These are phyloP conservation scores for Mesodorylaimus sp. DNA, from an alignment of 2,888 invertebrate species.

Conservation along the genomic window DNA sequence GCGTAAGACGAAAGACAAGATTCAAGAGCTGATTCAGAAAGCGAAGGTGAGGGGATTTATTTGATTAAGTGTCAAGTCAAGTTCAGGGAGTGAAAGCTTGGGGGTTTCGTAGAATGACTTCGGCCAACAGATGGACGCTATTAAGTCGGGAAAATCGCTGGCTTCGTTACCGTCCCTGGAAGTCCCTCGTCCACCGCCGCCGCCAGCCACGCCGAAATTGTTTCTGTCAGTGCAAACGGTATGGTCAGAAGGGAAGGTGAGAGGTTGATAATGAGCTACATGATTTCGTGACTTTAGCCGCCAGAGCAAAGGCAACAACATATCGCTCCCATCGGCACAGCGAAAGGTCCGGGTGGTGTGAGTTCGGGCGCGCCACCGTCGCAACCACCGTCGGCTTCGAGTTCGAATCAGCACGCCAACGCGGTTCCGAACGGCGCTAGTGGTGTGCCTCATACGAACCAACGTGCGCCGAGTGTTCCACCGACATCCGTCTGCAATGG, in stretches of 20 bases:
- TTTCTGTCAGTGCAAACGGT: background rate
- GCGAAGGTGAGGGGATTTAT: slow-evolving; percentile 13
- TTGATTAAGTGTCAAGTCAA: too few species aligned
- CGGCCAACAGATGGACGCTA: slow-evolving; percentile 16
- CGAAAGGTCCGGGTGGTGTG: background rate
- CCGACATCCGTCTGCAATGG: too few species aligned
- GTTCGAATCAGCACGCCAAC: background rate
- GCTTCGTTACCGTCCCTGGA: slow-evolving; percentile 17
- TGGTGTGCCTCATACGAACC: background rate
- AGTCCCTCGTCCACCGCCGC: background rate
- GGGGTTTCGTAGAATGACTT: slow-evolving; percentile 17
- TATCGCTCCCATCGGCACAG: slow-evolving; percentile 9
- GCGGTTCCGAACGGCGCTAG: background rate
- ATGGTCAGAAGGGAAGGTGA: background rate
- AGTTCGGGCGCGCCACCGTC: background rate
- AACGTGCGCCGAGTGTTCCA: background rate
- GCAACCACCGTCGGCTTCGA: background rate
- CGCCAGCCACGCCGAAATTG: background rate
- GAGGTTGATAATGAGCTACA: too few species aligned
- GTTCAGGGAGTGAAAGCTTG: too few species aligned
- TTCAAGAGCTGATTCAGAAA: slow-evolving; percentile 14
- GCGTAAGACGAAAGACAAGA: slow-evolving; percentile 15
- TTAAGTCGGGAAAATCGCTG: slow-evolving; percentile 19
- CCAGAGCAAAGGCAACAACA: background rate
- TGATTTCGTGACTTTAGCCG: background rate